phyloP scores from a whole-genome alignment of 2,797 vertebrate genomes.

The Selene dorsalis region DNA sequence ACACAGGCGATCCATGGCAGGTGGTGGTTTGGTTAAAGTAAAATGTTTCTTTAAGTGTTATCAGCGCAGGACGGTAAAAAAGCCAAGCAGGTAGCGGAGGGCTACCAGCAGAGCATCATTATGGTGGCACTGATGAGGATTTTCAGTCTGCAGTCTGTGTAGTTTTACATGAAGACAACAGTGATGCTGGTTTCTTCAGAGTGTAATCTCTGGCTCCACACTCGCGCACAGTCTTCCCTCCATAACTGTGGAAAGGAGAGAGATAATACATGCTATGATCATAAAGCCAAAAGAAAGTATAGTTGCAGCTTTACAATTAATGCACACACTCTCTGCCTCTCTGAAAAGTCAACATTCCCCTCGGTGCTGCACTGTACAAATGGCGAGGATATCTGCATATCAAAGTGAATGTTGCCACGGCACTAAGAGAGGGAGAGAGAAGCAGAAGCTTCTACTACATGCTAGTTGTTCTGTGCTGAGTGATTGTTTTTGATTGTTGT shows the following conservation, averaged over 20 bases:
- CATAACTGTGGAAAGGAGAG: slow-evolving; percentile 72
- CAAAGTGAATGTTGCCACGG: slow-evolving; percentile 80
- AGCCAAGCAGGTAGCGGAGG: slow-evolving; percentile 9
- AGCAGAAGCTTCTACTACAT: slow-evolving; percentile 52
- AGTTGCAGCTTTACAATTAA: slow-evolving; percentile 67
- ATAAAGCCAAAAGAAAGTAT: slow-evolving; percentile 29
- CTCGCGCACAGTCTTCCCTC: slow-evolving; percentile 42
- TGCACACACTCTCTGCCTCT: slow-evolving; percentile 62
- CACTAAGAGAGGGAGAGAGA: slow-evolving; percentile 48
- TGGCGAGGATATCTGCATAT: slow-evolving; percentile 79
- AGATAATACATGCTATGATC: slow-evolving; percentile 45
- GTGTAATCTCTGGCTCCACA: slow-evolving; percentile 41
- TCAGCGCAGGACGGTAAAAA: background rate
- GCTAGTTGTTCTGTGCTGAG: slow-evolving; percentile 58
- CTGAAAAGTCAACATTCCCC: slow-evolving; percentile 78
- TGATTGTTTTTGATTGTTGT: slow-evolving; percentile 69
- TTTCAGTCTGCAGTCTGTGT: slow-evolving; percentile 28
- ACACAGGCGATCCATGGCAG: slow-evolving; percentile 78
- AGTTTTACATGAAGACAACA: slow-evolving; percentile 44
- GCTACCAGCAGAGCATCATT: slow-evolving; percentile 50
- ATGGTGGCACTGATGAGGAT: slow-evolving; percentile 8
- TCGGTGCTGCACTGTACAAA: slow-evolving; percentile 63
- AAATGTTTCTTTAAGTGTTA: slow-evolving; percentile 14
- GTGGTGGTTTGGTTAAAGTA: slow-evolving; percentile 13
- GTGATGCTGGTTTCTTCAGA: slow-evolving; percentile 34